Evolutionary conservation across 1,140 invertebrate genomes (phyloP).

Genomic region (Nephotettix cincticeps): DNA sequence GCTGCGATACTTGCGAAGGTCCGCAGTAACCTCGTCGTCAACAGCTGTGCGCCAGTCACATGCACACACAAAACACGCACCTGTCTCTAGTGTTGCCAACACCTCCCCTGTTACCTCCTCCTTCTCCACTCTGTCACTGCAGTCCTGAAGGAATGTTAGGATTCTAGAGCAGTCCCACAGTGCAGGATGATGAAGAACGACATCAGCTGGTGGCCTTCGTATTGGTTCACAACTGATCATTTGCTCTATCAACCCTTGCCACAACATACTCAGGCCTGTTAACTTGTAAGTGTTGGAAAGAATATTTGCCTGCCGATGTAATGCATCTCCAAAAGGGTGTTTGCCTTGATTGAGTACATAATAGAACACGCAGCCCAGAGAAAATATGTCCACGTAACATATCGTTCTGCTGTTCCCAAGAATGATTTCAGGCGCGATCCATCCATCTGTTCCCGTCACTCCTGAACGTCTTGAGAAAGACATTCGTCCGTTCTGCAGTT

Average conservation of each 20-base stretch:
- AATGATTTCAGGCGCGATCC: conserved; percentile 98
- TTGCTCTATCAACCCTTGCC: conserved; percentile 71
- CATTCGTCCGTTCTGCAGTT: conserved; percentile 81
- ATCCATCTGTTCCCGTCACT: conserved; percentile 94
- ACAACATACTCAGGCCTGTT: conserved; percentile 30
- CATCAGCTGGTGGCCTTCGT: conserved; percentile 71
- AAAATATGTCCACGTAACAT: conserved; percentile 95
- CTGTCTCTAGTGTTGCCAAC: conserved; percentile 67
- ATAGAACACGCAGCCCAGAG: conserved; percentile 95
- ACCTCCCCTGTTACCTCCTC: conserved; percentile 62
- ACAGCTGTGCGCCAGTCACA: conserved; percentile 85
- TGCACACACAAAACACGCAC: conserved; percentile 65
- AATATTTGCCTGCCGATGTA: conserved; percentile 92
- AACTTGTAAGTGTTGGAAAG: conserved; percentile 65
- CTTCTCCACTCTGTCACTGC: conserved; percentile 95
- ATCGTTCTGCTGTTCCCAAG: conserved; percentile 72
- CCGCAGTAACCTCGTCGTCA: conserved; percentile 75
- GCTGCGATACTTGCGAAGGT: conserved; percentile 88
- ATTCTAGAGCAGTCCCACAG: conserved; percentile 89
- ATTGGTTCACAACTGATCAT: conserved; percentile 78
- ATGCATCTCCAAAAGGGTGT: conserved; percentile 93
- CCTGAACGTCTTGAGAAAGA: conserved; percentile 92
- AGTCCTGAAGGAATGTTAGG: conserved; percentile 92
- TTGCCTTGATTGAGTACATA: conserved; percentile 89
- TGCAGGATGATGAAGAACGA: conserved; percentile 84